Conservation (phyloP, 2,888 invertebrate species). For the Biston betularia region DNA sequence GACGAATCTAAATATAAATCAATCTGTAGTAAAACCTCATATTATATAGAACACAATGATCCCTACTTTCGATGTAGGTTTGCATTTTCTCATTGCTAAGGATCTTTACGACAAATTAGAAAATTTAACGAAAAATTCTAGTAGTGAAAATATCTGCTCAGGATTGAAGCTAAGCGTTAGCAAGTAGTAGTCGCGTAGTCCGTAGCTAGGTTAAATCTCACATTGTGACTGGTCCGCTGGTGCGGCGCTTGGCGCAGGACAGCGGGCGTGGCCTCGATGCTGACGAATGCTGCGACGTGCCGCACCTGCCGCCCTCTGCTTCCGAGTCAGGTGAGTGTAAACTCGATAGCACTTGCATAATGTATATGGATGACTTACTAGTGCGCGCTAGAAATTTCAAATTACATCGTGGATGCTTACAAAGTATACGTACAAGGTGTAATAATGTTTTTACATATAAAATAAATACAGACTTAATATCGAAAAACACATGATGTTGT, state of each 20-base stretch:
- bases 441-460: background rate
- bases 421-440: background rate
- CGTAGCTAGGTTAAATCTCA: constrained; percentile 84
- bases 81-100: background rate
- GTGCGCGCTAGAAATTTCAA: background rate
- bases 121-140: constrained; percentile 29
- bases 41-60: constrained; percentile 28
- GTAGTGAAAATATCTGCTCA: constrained; percentile 2
- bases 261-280: constrained; percentile 83
- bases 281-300: constrained; percentile 85
- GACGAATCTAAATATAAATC: constrained; percentile 43
- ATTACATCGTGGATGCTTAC: background rate
- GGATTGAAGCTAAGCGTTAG: constrained; percentile 59
- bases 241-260: constrained; percentile 86
- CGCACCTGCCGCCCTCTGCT: constrained; percentile 83
- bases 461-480: background rate
- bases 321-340: constrained; percentile 75
- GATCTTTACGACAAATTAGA: constrained; percentile 11
- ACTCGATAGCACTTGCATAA: constrained; percentile 23
- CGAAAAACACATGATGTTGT: background rate
- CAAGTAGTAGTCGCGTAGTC: constrained; percentile 64
- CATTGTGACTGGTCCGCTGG: constrained; percentile 86
- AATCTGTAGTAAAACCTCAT: constrained; percentile 35
- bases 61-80: constrained; percentile 5
- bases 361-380: constrained; percentile 14